Conservation (phyloP, 2,113 vertebrate genomes). For the Butastur rufipennis region DNA sequence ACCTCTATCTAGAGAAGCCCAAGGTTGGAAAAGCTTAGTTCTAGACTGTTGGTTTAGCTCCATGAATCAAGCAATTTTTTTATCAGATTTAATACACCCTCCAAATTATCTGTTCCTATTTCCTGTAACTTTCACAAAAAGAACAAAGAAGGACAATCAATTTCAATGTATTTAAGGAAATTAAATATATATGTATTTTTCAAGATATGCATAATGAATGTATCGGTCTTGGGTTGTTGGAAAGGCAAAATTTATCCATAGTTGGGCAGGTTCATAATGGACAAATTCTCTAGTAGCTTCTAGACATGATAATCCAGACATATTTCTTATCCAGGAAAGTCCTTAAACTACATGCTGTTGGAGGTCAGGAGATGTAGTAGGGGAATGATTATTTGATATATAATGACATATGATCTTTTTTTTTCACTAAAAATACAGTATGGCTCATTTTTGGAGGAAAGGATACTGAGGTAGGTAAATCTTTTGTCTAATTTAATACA, state of each 20-base stretch:
- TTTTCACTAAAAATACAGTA: not conserved
- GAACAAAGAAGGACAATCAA: not conserved
- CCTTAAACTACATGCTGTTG: not conserved
- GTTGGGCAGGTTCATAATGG: not conserved
- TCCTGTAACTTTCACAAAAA: not conserved
- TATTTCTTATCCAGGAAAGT: not conserved
- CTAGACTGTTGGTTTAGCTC: not conserved
- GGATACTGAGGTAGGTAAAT: not conserved
- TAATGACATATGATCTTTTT: not conserved
- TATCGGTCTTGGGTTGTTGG: not conserved
- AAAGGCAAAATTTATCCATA: not conserved
- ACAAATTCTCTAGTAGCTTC: not conserved
- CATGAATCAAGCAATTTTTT: not conserved
- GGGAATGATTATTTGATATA: not conserved
- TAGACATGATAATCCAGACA: not conserved
- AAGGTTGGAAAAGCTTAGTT: not conserved
- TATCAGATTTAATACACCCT: not conserved
- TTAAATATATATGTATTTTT: not conserved
- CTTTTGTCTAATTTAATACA: not conserved
- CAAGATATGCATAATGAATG: not conserved
- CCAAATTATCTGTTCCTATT: not conserved
- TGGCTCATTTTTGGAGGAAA: not conserved
- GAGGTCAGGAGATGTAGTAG: not conserved
- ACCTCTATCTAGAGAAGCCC: not conserved
- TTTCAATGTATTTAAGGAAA: not conserved